phyloP scores from a whole-genome alignment of 2,888 invertebrate species.

The Synergus laeviventris region DNA sequence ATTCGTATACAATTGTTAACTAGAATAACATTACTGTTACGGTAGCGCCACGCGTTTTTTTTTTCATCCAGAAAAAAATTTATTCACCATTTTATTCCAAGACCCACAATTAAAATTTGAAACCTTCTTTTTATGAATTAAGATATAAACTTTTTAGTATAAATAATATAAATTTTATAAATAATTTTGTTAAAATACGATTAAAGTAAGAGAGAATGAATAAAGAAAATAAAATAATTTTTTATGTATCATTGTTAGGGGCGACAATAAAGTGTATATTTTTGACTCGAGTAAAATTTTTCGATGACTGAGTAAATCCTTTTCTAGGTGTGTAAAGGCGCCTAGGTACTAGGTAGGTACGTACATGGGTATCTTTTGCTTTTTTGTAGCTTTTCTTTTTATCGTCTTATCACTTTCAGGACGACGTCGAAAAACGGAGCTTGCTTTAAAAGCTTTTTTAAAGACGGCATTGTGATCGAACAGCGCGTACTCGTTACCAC shows the following conservation, averaged over 20 bases:
- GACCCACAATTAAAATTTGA: neutral
- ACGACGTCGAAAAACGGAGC: constrained; percentile 39
- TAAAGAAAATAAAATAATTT: neutral
- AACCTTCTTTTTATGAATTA: neutral
- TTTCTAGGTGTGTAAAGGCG: constrained; percentile 52
- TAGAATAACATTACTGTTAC: constrained; percentile 73
- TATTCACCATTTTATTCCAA: neutral
- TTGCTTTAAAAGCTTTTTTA: constrained; percentile 54
- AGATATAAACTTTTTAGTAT: neutral
- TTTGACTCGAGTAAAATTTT: neutral
- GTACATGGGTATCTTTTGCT: constrained; percentile 56
- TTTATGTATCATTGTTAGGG: neutral
- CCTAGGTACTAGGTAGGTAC: constrained; percentile 66
- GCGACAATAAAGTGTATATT: neutral
- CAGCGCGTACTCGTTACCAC: constrained; percentile 59
- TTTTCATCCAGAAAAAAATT: constrained; percentile 39
- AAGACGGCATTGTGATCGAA: constrained; percentile 60
- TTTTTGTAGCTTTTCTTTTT: constrained; percentile 44
- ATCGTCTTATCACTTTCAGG: constrained; percentile 51
- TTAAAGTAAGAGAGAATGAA: neutral
- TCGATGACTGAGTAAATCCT: neutral
- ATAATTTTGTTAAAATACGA: neutral
- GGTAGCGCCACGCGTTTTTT: constrained; percentile 61
- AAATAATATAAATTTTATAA: neutral
- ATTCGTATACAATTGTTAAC: constrained; percentile 76